These are phyloP conservation scores for Nymphicus hollandicus DNA, from an alignment of 2,113 vertebrate genomes.

Conservation along the genomic window DNA sequence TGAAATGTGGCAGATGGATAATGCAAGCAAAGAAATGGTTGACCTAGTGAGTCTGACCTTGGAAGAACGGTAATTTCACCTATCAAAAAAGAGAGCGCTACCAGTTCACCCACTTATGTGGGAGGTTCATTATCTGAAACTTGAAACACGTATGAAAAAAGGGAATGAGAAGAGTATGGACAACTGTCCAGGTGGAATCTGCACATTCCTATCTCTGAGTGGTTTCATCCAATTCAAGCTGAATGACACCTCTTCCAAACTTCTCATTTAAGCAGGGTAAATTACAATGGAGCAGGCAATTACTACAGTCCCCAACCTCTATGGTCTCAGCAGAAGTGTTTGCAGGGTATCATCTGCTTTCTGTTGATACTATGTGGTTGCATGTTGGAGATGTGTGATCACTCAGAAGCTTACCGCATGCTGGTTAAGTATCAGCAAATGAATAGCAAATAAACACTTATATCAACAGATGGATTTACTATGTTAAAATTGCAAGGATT, in stretches of 20 bases:
- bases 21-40: neutral
- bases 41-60: neutral
- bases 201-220: neutral
- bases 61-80: neutral
- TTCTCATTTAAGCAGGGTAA: neutral
- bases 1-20: neutral
- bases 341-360: neutral
- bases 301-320: neutral
- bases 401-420: neutral
- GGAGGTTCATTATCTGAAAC: neutral
- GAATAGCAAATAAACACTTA: neutral
- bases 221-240: neutral
- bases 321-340: neutral
- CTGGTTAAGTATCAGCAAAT: neutral
- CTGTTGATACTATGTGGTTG: neutral
- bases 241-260: neutral
- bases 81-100: neutral
- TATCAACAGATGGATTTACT: neutral
- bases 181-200: neutral
- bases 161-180: neutral
- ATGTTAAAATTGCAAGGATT: neutral
- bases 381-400: neutral
- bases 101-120: neutral
- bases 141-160: neutral
- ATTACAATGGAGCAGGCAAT: neutral